Base-by-base conservation (phyloP, 1,140 invertebrate genomes). In the Eufriesea mexicana region DNA sequence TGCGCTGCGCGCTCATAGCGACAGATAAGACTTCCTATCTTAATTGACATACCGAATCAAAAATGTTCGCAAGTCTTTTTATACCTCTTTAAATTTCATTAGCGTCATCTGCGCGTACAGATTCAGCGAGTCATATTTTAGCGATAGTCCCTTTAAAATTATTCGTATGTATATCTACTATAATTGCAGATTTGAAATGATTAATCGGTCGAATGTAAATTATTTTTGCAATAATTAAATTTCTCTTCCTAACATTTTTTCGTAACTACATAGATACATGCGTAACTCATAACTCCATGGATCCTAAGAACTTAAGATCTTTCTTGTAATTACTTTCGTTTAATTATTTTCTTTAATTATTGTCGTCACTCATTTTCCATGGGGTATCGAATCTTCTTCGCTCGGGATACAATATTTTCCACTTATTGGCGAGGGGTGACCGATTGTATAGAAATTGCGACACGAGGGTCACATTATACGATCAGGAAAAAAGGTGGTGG, bases 1-100 rank as follows among this genome's bases (percentile, higher is more conserved):
- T 64, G 59, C 47, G 64, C 57, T n/a, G 23, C 47, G 14, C 54
- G 51, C 74, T 68, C 83, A 84, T 75, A 66, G 25, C 70, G 70
- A 81, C 47, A 74, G 70, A 88, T 87, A 82, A 88, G 74, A 79
- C 61, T 55, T 79, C n/a, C 62, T 77, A 77, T 83, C 80, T 67
- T 77, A 77, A 83, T 83, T 77, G 73, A 70, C 72, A 28, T 23
- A 51, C 51, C 35, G 9, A 74, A 47, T 66, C 28, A 64, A 67
- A 81, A 81, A 75, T 66, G 55, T 81, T 67, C 61, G 23, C 0
- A 47, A 18, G 70, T 18, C 59, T 74, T 80, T 74, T 73, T 74
- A 74, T 66, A 42, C 59, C n/a, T 23, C 49, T 71, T 75, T 81
- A 55, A 75, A 6, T 47, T 66, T 66, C 71, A 64, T 66, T 74